Evolutionary conservation across 2,888 invertebrate genomes (phyloP).

Genomic region (Patella ulyssiponensis): DNA sequence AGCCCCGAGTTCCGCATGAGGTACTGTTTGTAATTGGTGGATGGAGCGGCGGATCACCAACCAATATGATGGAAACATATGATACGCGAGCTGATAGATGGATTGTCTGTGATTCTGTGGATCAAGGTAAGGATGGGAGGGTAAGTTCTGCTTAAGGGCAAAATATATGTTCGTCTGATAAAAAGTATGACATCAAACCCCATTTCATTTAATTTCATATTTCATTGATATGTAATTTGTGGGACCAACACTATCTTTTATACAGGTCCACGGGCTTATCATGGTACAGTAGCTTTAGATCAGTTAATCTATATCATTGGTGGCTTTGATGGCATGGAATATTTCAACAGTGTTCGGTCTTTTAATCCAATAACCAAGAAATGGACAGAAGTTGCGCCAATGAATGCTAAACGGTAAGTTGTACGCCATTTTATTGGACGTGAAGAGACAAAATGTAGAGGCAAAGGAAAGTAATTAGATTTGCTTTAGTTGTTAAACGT

Average conservation of each 20-base stretch:
- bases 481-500: too few relatives aligned
- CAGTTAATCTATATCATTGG: conserved; percentile 90
- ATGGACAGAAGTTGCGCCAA: conserved; percentile 89
- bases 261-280: conserved; percentile 88
- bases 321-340: conserved; percentile 92
- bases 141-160: background rate
- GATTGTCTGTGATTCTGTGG: conserved; percentile 60
- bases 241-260: background rate
- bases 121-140: conserved; percentile 45
- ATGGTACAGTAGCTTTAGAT: conserved; percentile 91
- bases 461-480: background rate
- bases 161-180: background rate
- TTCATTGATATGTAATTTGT: background rate
- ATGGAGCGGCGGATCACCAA: conserved; percentile 84
- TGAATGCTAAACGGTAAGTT: conserved; percentile 80
- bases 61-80: conserved; percentile 76
- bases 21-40: conserved; percentile 75
- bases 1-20: conserved; percentile 80
- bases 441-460: background rate
- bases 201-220: background rate
- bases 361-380: conserved; percentile 87
- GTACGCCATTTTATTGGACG: background rate
- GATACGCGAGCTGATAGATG: conserved; percentile 71
- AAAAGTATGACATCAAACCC: background rate
- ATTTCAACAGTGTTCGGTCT: conserved; percentile 88